Percentiles rank a stretch among this genome's conserved stretches.
These are phyloP conservation scores for Dastarcus helophoroides DNA, from an alignment of 2,888 invertebrate genomes.

Conservation along the genomic window DNA sequence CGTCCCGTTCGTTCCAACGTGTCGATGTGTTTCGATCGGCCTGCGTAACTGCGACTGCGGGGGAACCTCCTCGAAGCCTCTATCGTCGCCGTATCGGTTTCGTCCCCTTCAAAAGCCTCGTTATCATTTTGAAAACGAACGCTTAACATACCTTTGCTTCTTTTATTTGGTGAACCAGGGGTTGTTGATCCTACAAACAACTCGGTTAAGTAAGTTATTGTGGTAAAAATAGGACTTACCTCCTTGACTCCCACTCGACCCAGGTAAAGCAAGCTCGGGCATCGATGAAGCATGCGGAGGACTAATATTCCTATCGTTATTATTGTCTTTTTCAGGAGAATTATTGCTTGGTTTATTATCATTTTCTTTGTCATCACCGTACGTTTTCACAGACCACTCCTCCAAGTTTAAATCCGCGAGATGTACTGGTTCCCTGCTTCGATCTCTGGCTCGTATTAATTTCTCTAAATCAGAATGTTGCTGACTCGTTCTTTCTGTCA, in stretches of 20 bases:
- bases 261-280: conserved; percentile 45
- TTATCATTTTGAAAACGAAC: conserved; percentile 45
- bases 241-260: conserved; percentile 21
- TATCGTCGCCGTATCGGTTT: conserved; percentile 29
- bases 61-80: conserved; percentile 34
- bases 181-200: conserved; percentile 26
- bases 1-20: conserved; percentile 26
- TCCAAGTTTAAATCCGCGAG: conserved; percentile 47
- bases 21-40: conserved; percentile 34
- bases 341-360: conserved; percentile 26
- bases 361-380: conserved; percentile 23
- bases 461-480: conserved; percentile 36
- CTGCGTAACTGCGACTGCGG: conserved; percentile 43
- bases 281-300: conserved; percentile 47
- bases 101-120: conserved; percentile 37
- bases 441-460: conserved; percentile 44
- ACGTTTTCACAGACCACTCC: conserved; percentile 40
- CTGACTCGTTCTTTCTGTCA: conserved; percentile 38
- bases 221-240: no score
- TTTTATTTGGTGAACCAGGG: conserved; percentile 34
- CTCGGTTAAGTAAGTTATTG: no score
- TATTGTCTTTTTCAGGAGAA: conserved; percentile 23
- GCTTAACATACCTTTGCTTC: conserved; percentile 35
- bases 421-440: conserved; percentile 48
- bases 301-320: conserved; percentile 19